These are phyloP conservation scores for Drosophila repleta DNA, from an alignment of 1,140 invertebrate species.

Conservation along the genomic window DNA sequence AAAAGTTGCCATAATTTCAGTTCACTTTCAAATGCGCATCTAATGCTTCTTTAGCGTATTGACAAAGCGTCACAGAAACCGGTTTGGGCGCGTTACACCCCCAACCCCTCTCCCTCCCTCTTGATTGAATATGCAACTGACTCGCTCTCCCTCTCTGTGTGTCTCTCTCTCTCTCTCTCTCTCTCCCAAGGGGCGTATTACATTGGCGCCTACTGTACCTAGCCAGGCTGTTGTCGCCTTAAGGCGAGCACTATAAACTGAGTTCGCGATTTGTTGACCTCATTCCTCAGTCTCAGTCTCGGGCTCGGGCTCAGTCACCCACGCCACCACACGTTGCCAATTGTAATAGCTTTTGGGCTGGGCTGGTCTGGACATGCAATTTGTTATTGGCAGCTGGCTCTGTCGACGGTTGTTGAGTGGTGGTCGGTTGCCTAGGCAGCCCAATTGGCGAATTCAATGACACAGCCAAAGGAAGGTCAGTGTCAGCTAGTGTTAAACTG, in stretches of 20 bases:
- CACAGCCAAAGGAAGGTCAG: conserved; percentile 58
- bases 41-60: not conserved
- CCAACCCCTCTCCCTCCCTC: not conserved
- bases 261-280: conserved; percentile 61
- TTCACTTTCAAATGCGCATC: no score
- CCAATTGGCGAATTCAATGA: conserved; percentile 58
- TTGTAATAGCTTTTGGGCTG: not conserved
- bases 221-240: not conserved
- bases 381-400: not conserved
- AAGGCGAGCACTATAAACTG: conserved; percentile 11
- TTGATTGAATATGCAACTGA: conserved; percentile 2
- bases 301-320: no score
- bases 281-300: conserved; percentile 25
- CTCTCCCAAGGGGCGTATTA: not conserved
- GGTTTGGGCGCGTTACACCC: not conserved
- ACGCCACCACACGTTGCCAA: conserved; percentile 27
- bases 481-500: conserved; percentile 26
- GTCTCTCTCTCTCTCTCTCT: not conserved
- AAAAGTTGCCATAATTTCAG: no score
- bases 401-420: not conserved
- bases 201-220: conserved; percentile 46
- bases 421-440: conserved; percentile 49
- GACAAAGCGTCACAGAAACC: not conserved
- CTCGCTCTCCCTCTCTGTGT: not conserved
- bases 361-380: conserved; percentile 59